A percentile compares a stretch with the other conserved stretches of the same genome.
phyloP scores from a whole-genome alignment of 2,113 vertebrate species.

The Vulpes ferrilata region DNA sequence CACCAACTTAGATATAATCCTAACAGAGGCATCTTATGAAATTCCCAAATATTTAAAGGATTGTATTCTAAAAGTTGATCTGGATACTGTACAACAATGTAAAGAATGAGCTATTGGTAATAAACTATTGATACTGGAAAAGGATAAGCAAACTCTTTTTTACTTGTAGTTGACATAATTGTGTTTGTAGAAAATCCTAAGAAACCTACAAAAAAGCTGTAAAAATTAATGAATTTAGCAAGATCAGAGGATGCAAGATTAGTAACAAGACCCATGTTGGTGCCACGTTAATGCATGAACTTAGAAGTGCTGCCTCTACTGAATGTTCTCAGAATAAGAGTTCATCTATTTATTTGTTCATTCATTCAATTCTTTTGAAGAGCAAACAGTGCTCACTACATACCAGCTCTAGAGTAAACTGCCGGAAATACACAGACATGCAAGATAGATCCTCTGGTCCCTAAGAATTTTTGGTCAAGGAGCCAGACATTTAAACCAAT shows the following conservation, averaged over 20 bases:
- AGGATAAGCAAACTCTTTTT: not conserved
- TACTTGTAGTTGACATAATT: not conserved
- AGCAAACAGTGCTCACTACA: not conserved
- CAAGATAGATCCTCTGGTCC: not conserved
- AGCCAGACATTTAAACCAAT: not conserved
- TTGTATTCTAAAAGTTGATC: not conserved
- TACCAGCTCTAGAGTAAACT: not conserved
- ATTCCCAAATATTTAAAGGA: not conserved
- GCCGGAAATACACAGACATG: not conserved
- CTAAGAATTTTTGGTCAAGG: not conserved
- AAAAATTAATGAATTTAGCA: not conserved
- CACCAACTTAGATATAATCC: not conserved
- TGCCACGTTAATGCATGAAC: not conserved
- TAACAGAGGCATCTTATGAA: not conserved
- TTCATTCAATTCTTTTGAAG: not conserved
- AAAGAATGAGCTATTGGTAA: not conserved
- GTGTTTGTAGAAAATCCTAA: not conserved
- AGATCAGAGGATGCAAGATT: not conserved
- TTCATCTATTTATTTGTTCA: not conserved
- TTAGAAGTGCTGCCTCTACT: not conserved
- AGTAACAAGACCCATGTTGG: not conserved
- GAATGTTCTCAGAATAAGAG: not conserved
- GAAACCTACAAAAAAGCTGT: not conserved
- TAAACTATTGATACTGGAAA: not conserved
- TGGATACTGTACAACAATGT: not conserved